Base-by-base conservation (phyloP, 2,113 vertebrate genomes). In the Sphyrna mokarran region DNA sequence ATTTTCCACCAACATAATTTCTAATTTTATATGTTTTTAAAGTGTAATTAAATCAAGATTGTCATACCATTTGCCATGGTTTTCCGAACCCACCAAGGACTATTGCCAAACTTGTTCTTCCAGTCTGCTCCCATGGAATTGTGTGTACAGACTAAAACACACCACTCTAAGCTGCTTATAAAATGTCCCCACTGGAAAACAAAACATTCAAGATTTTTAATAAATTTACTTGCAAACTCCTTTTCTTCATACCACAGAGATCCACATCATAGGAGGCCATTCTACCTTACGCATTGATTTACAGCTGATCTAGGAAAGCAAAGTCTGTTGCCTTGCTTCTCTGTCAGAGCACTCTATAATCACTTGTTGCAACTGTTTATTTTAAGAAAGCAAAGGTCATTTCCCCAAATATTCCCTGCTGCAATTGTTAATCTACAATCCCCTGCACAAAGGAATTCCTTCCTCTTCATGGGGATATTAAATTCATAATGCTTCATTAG, bases 91-190 rank as follows among this genome's bases (percentile, higher is more conserved):
- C 97, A 95, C 0, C 14, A 58, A 0, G 97, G 97, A 93, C 97
- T 97, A 95, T 61, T 76, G 86, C 54, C 87, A 93, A 97, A 97
- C 93, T 97, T 96, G 86, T 70, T 96, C 96, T 97, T 98, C 97
- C 97, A 98, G 5, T 97, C 96, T 9, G 96, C 96, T 1, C 97
- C 97, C 96, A 96, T 96, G 78, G 91, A 14, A 37, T 18, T 96
- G 97, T 98, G 97, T 96, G 97, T 97, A 96, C 97, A 98, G 48
- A 97, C 97, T 96, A 98, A 97, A 95, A 97, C 97, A 85, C 97
- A 97, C 97, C 97, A 98, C 96, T 97, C 97, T 94, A 97, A 2
- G 0, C 97, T 96, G 18, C 97, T 96, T 96, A 98, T 96, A 96
- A 97, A 96, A 97, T 97, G 98, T 5, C 97, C 97, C 96, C 96